Percentiles rank a stretch among this genome's conserved stretches.
Evolutionary conservation across 2,797 vertebrate genomes (phyloP).

Genomic region (Erithacus rubecula): DNA sequence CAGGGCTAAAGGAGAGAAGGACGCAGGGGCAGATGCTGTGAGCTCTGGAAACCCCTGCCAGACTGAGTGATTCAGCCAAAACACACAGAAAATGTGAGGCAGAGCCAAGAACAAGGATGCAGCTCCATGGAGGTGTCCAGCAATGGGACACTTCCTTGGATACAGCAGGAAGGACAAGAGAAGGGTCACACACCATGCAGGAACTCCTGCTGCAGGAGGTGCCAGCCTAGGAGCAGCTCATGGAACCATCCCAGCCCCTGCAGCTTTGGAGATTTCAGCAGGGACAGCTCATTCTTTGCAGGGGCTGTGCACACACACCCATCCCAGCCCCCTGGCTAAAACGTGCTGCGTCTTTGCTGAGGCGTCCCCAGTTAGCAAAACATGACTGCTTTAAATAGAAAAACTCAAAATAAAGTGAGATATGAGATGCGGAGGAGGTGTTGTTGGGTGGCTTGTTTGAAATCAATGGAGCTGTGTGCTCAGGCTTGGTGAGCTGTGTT

Average conservation of each 20-base stretch:
- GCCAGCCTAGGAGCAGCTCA: background rate
- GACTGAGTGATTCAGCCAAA: slow-evolving; percentile 10
- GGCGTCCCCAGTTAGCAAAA: background rate
- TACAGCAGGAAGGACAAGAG: background rate
- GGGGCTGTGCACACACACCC: background rate
- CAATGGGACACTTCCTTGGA: background rate
- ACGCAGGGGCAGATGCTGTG: background rate
- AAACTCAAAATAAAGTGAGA: background rate
- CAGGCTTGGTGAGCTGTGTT: background rate
- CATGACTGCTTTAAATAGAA: background rate
- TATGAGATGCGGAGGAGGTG: background rate
- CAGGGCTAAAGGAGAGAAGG: slow-evolving; percentile 1
- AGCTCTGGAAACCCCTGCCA: background rate
- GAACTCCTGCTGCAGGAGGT: background rate
- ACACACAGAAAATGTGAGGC: background rate
- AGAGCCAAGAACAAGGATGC: background rate
- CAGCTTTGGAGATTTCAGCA: background rate
- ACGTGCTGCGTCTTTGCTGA: background rate
- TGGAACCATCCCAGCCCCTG: rapidly evolving
- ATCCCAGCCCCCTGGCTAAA: background rate
- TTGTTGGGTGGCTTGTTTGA: background rate
- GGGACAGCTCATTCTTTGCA: background rate
- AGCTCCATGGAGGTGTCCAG: background rate
- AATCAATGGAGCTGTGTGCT: background rate
- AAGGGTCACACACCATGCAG: rapidly evolving